Evolutionary conservation across 2,888 invertebrate genomes (phyloP), one percentile per base, ranked within the genome.

Genomic region (Noctuana brunneofusca): DNA sequence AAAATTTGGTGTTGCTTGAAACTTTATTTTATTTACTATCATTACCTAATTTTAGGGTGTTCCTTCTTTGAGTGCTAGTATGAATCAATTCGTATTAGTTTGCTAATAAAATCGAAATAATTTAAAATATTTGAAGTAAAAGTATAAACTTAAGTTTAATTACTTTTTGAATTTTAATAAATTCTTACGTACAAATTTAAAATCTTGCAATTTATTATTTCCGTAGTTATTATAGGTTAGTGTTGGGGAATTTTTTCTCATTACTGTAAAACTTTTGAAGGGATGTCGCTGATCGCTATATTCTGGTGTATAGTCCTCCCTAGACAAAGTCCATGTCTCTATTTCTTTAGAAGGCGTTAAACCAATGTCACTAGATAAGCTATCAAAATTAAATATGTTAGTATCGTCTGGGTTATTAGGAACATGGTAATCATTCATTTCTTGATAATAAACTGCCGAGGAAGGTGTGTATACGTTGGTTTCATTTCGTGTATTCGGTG

Each of bases 1-100:
- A 81, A 88, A 79, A 80, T 86, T n/a, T 86, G 81, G 87, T 89
- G 87, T 89, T 86, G 89, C 89, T 87, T 86, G 72, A 68, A 63
- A 67, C 20, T 54, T 46, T 43, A 66, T 64, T 71, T 71, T 69
- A 68, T 72, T 78, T 66, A 54, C 27, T 5, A 30, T 12, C 41
- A 9, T 16, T 53, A 12, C 18, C n/a, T 4, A 18, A 24, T 4
- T 32, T 27, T 14, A 3, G n/a, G 2, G 3, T 14, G 2, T 38
- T n/a, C 4, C 2, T 14, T n/a, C n/a, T 4, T 14, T 14, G 14
- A 41, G 16, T 41, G 41, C 16, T n/a, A n/a, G n/a, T n/a, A n/a
- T n/a, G n/a, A n/a, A n/a, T n/a, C n/a, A n/a, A n/a, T n/a, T n/a
- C n/a, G n/a, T n/a, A n/a, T n/a, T n/a, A n/a, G n/a, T n/a, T n/a